Conservation (phyloP, 2,113 vertebrate species). For the Callipepla squamata region DNA sequence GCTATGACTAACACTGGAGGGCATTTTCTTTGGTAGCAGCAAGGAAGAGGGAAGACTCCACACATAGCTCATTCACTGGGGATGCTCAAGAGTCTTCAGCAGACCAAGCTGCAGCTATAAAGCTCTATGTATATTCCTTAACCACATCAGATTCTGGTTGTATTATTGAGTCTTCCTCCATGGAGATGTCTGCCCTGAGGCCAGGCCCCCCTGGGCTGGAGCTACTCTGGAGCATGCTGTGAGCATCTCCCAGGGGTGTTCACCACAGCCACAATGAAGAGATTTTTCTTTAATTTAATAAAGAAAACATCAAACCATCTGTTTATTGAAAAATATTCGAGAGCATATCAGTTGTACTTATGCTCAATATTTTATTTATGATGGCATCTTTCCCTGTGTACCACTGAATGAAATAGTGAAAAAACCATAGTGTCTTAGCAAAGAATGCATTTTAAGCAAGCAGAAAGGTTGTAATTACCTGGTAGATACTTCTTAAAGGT, state of each 20-base stretch:
- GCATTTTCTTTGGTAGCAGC: neutral
- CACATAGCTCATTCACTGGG: neutral
- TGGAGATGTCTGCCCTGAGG: neutral
- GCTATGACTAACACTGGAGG: neutral
- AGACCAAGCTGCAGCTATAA: neutral
- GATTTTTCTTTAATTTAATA: neutral
- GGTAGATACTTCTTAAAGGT: constrained; percentile 16
- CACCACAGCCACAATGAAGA: neutral
- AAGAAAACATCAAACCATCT: neutral
- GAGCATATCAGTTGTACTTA: neutral
- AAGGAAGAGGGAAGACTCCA: neutral
- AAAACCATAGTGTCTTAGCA: constrained; percentile 6
- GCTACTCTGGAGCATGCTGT: neutral
- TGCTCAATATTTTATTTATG: neutral
- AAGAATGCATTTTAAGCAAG: constrained; percentile 13
- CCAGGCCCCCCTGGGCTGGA: neutral
- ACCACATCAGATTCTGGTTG: neutral
- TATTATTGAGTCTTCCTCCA: accelerated
- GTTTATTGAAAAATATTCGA: neutral
- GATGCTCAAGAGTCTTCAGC: neutral
- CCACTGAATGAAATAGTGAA: neutral
- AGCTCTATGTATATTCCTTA: neutral
- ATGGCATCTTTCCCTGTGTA: neutral
- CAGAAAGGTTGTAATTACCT: constrained; percentile 20
- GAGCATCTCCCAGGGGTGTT: neutral